These are phyloP conservation scores for Himantopus leucocephalus DNA, from an alignment of 2,113 vertebrate genomes.

Conservation along the genomic window DNA sequence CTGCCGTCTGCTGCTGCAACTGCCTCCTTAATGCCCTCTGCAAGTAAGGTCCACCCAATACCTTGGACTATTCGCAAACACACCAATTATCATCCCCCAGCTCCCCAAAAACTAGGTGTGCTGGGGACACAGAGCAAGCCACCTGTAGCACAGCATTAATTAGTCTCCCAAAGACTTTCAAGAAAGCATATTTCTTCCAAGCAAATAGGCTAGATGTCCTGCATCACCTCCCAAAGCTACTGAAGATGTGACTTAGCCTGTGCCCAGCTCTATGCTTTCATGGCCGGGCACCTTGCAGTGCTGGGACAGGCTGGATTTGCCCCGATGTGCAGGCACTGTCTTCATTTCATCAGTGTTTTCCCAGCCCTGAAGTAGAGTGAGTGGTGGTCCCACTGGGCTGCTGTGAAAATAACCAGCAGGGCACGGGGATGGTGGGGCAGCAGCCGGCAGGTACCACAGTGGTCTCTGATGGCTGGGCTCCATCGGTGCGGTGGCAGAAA, in stretches of 20 bases:
- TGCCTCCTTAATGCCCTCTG: neutral
- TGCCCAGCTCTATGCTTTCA: neutral
- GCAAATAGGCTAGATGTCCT: neutral
- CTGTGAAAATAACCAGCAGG: neutral
- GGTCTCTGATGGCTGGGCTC: neutral
- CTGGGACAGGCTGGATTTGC: neutral
- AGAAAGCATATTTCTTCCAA: neutral
- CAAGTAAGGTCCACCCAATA: neutral
- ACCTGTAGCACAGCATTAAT: neutral
- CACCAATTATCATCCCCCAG: neutral
- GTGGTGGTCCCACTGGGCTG: neutral
- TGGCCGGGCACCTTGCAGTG: accelerated
- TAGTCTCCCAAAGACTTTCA: neutral
- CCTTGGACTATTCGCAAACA: neutral
- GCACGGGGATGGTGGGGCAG: neutral
- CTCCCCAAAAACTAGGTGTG: neutral
- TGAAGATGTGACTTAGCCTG: neutral
- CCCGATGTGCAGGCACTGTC: neutral
- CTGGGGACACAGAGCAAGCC: neutral
- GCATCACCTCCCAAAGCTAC: neutral
- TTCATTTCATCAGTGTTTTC: neutral
- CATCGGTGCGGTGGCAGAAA: neutral
- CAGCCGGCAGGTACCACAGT: neutral
- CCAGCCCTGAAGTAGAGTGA: neutral
- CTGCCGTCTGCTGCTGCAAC: neutral